A percentile compares a stretch with the other conserved stretches of the same genome.
phyloP scores from a whole-genome alignment of 2,888 invertebrate species.

The Bombylius discolor region DNA sequence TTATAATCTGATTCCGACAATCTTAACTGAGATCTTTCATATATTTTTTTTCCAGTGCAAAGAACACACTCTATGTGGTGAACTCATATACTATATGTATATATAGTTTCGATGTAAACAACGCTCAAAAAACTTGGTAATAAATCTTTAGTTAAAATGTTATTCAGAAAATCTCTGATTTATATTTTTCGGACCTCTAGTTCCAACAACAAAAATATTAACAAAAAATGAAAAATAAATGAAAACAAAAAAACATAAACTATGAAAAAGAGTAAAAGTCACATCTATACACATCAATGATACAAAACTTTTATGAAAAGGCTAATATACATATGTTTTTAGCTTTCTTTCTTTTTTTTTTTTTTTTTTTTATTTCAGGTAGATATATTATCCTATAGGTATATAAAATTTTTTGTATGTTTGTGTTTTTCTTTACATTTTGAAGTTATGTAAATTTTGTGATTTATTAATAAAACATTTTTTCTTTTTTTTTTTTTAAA shows the following conservation, averaged over 20 bases:
- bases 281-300: background rate
- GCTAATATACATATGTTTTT: no score
- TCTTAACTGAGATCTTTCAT: conserved; percentile 5
- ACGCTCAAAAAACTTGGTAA: conserved; percentile 17
- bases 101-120: conserved; percentile 16
- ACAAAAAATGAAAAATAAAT: background rate
- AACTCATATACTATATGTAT: background rate
- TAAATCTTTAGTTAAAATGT: conserved; percentile 18
- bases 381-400: no score
- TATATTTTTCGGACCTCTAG: conserved; percentile 11
- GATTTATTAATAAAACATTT: conserved; percentile 14
- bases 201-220: background rate
- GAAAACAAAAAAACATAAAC: background rate
- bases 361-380: no score
- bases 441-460: conserved; percentile 17
- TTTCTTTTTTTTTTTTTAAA: background rate
- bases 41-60: background rate
- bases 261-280: background rate
- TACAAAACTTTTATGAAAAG: no score
- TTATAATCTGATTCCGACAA: conserved; percentile 9
- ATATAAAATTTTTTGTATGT: background rate
- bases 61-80: background rate
- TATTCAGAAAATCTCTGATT: conserved; percentile 20
- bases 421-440: conserved; percentile 9
- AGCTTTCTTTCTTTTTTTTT: no score